Evolutionary conservation across 2,797 vertebrate genomes (phyloP).

Genomic region (Diplodus sargus): DNA sequence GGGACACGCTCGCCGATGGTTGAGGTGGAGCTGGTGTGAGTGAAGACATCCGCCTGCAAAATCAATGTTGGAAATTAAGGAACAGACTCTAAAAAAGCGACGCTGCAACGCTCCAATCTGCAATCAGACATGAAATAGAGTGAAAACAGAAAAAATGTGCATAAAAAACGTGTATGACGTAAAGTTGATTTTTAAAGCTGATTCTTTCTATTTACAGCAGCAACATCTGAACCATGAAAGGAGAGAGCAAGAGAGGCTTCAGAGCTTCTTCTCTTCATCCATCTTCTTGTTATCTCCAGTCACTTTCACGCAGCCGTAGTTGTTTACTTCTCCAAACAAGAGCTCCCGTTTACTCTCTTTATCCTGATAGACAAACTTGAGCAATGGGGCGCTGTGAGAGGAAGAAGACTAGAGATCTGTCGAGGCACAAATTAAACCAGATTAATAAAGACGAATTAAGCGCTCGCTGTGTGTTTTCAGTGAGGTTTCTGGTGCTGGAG

Average conservation of each 20-base stretch:
- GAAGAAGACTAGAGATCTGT: not conserved
- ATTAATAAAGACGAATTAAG: not conserved
- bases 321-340: not conserved
- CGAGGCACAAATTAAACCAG: conserved; percentile 4
- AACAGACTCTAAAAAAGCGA: too few species aligned
- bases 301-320: not conserved
- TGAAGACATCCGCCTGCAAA: too few species aligned
- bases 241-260: not conserved
- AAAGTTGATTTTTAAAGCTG: too few species aligned
- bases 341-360: conserved; percentile 11
- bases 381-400: not conserved
- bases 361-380: not conserved
- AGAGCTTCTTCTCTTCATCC: not conserved
- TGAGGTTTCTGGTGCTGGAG: not conserved
- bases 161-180: too few species aligned
- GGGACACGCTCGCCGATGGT: too few species aligned
- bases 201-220: not conserved
- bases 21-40: too few species aligned
- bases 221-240: conserved; percentile 11
- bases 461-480: not conserved
- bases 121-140: too few species aligned
- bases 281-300: not conserved
- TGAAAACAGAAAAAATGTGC: too few species aligned
- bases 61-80: too few species aligned
- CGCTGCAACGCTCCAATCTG: too few species aligned